Base-by-base conservation (phyloP, 1,140 invertebrate species). In the Papilio glaucus region DNA sequence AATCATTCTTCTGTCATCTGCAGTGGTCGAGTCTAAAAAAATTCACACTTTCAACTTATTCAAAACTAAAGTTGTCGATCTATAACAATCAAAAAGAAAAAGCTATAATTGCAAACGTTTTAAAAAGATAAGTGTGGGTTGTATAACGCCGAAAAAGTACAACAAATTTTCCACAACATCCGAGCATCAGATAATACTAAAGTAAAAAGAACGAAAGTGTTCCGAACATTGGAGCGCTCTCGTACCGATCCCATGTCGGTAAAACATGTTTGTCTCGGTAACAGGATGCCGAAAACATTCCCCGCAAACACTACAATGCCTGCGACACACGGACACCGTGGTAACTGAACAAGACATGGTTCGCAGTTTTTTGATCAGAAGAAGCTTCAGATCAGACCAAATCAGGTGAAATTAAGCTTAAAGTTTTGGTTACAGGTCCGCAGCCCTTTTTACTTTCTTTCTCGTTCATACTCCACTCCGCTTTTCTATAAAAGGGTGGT, bases 221-320 rank as follows among this genome's bases (percentile, higher is more conserved):
- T 69, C 26, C 15, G 41, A 69, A 24, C 24, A 45, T 53, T 18
- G 7, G 39, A 69, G 45, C 29, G 21, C 61, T 63, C 61, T 53
- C 12, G 0, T 69, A 53, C 33, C 67, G 29, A 69, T 53, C 67
- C 29, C 67, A 53, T 69, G 67, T 69, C 67, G 67, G 24, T 69
- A 18, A 69, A 69, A 69, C 67, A 53, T 69, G 67, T 69, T 69
- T 69, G 45, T 49, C 42, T 69, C 67, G 42, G 67, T 69, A 69
- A 69, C 67, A 69, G 45, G 67, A 69, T 69, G 37, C 67, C 42
- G 67, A 69, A 69, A 69, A 69, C 67, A 49, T 69, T 69, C 24
- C 67, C n/a, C 42, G 26, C 42, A 69, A 69, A 69, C 67, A 69
- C n/a, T 37, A 69, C 29, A 69, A 33, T 37, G 21, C 33, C 8